Evolutionary conservation across 2,888 invertebrate species (phyloP), one percentile per base, ranked within the genome.

Genomic region (Limenitis camilla): DNA sequence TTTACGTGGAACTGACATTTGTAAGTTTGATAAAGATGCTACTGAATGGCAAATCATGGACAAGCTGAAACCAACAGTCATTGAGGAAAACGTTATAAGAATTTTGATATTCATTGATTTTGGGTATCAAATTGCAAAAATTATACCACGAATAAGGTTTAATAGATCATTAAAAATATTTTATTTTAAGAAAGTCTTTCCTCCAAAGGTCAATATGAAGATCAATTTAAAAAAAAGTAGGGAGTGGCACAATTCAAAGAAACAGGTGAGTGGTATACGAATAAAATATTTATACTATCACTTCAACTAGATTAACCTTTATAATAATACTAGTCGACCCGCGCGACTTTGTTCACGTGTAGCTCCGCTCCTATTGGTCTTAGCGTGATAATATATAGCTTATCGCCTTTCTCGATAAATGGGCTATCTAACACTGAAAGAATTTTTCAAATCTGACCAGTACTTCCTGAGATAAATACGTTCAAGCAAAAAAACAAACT

Each of bases 21-120:
- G 94, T 50, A 90, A 91, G 63, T 89, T 88, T 61, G 90, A 91
- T 39, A 93, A 94, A 66, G 89, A 90, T 61, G 88, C 90, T 19
- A 80, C 94, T 5, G 91, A 94, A 68, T 95, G 95, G 95, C 88
- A 91, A 58, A 83, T 88, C 57, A 68, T 90, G 43, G 79, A 88
- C 10, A 89, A 83, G 60, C 85, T 84, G 52, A 88, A 84, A 61
- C 81, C 92, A 54, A 83, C 86, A 32, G 73, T 82, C 2, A 89
- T 88, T 67, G 94, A 95, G 70, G 94, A 94, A 74, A 91, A 92
- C 49, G 82, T 95, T 28, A 81, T 96, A 59, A 89, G 96, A 62
- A 90, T 93, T 39, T 88, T 93, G 51, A 94, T 94, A 74, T 90
- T 96, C 68, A 89, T 95, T 32, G 91, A 93, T 61, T 96, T 96